These are phyloP conservation scores for Metaphire vulgaris DNA, from an alignment of 1,140 invertebrate genomes.

Conservation along the genomic window DNA sequence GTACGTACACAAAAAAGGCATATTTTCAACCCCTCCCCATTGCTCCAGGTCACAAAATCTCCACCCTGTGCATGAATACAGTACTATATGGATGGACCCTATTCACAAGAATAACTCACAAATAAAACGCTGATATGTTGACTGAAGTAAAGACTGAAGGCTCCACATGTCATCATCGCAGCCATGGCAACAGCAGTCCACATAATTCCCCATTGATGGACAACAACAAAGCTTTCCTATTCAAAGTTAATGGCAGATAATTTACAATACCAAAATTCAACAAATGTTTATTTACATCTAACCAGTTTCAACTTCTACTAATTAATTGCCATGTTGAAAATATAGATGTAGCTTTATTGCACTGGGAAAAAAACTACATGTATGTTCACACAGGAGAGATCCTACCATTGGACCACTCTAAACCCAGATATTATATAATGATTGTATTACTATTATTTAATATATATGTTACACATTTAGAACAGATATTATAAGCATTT, in stretches of 20 bases:
- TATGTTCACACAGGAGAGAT: too few species aligned
- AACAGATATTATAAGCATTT: too few species aligned
- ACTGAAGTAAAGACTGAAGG: slow-evolving; percentile 1
- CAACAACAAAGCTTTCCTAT: slow-evolving; percentile 4
- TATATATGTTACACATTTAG: too few species aligned
- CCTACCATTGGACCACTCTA: too few species aligned
- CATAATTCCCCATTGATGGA: background rate
- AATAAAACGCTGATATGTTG: slow-evolving; percentile 13
- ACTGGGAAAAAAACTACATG: slow-evolving; percentile 4
- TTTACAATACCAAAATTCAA: background rate
- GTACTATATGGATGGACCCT: too few species aligned
- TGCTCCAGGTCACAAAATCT: too few species aligned
- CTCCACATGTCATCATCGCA: background rate
- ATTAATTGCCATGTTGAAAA: background rate
- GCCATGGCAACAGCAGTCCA: slow-evolving; percentile 3
- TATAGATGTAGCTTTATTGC: background rate
- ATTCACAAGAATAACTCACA: background rate
- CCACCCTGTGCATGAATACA: too few species aligned
- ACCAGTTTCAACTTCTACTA: background rate
- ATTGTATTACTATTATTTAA: too few species aligned
- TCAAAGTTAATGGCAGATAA: too few species aligned
- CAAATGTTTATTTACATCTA: background rate
- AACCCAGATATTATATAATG: too few species aligned
- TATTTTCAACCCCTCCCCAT: too few species aligned
- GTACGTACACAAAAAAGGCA: too few species aligned